Base-by-base conservation (phyloP, 2,113 vertebrate species). In the Prietella phreatophila region DNA sequence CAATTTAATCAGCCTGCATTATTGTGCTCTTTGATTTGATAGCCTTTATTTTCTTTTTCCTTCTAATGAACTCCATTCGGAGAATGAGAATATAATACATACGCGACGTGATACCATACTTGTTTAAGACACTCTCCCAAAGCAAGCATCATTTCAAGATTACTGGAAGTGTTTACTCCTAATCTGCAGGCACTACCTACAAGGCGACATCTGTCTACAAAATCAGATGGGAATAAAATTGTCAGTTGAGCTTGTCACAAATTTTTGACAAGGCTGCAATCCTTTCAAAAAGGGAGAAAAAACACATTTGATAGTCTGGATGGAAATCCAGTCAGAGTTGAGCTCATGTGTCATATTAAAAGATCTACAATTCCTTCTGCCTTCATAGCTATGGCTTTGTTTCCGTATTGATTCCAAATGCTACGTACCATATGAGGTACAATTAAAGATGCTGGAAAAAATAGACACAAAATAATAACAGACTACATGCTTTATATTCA, bases 181-280 rank as follows among this genome's bases (percentile, higher is more conserved):
- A 82, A 82, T 82, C 33, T 27, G 20, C 55, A 61, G 80, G 56
- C 10, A 82, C 5, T 25, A 27, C 56, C 33, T 36, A 61, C 20
- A 61, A 82, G 56, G 33, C 22, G 56, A 61, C 55, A 39, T 82
- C 56, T 7, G 5, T 82, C 56, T 82, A 33, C 33, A 27, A 61
- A 82, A 61, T 39, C 80, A 82, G 80, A 25, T 39, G 56, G 56
- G 33, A 61, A 61, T 82, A 61, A 61, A 61, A 61, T 14, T 60
- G 80, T 15, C 56, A 82, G 30, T 2, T 56, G 53, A 36, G 80
- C 19, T 82, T 82, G 55, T 56, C 27, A 39, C 39, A 61, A 39
- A 78, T 7, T 13, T 42, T 25, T 81, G 5, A 47, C 42, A 47
- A 39, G 33, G 56, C 27, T 61, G 80, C 22, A 60, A 82, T 39